Evolutionary conservation across 1,140 invertebrate genomes (phyloP).

Genomic region (Aethina tumida): DNA sequence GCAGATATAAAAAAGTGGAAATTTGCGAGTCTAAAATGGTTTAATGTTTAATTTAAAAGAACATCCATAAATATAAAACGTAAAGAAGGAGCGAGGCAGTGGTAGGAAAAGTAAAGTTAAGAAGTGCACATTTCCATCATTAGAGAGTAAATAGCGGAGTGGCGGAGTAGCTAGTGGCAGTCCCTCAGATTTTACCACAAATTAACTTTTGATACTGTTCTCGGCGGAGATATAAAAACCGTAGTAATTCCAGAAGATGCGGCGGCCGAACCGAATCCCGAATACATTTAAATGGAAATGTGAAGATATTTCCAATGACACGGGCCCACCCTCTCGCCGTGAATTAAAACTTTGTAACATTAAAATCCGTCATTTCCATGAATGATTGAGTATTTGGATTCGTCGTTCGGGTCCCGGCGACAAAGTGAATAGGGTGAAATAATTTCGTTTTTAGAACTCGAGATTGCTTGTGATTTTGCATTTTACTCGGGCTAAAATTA

Average conservation of each 20-base stretch:
- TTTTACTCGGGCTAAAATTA: conserved; percentile 29
- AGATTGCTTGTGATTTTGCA: conserved; percentile 32
- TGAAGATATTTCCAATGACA: conserved; percentile 31
- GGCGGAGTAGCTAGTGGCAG: conserved; percentile 16
- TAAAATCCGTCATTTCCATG: conserved; percentile 36
- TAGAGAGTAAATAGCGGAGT: conserved; percentile 25
- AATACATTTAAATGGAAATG: conserved; percentile 37
- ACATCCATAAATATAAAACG: conserved; percentile 25
- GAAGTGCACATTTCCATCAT: conserved; percentile 26
- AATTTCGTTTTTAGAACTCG: conserved; percentile 32
- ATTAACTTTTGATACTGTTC: conserved; percentile 36
- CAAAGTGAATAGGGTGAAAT: conserved; percentile 32
- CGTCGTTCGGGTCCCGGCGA: conserved; percentile 18
- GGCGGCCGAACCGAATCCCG: conserved; percentile 18
- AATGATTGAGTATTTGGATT: conserved; percentile 34
- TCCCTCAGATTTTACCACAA: conserved; percentile 31
- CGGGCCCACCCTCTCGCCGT: conserved; percentile 13
- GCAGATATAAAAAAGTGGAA: conserved; percentile 6
- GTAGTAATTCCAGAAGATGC: conserved; percentile 25
- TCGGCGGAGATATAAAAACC: conserved; percentile 35
- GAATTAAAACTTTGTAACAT: conserved; percentile 36
- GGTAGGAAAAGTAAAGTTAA: no score
- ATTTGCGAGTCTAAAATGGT: background rate
- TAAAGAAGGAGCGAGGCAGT: conserved; percentile 19
- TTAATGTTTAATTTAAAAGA: conserved; percentile 24